Evolutionary conservation across 1,140 invertebrate species (phyloP).

Genomic region (Aphelenchoides fujianensis): DNA sequence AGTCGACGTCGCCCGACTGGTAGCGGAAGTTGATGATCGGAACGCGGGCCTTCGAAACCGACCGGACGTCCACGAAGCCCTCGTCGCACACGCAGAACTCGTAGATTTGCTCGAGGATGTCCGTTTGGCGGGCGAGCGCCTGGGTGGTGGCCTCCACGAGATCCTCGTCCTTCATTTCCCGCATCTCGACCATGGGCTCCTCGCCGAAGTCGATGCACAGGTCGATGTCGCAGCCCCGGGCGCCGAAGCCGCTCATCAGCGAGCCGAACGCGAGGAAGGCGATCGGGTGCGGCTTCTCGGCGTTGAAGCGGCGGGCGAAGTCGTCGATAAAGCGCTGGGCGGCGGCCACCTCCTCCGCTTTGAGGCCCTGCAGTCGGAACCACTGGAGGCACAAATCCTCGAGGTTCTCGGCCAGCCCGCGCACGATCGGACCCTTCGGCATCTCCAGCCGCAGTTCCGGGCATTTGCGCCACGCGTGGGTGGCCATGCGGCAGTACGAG

Average conservation of each 20-base stretch:
- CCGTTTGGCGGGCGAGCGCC: too few relatives aligned
- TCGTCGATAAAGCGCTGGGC: neutral
- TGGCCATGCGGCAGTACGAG: too few relatives aligned
- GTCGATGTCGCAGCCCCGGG: conserved; percentile 24
- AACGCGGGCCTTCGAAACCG: neutral
- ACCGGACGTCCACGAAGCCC: neutral
- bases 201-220: conserved; percentile 18
- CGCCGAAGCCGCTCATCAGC: conserved; percentile 23
- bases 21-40: too few relatives aligned
- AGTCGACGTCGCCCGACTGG: too few relatives aligned
- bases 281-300: neutral
- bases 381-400: neutral
- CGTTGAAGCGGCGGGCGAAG: neutral
- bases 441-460: too few relatives aligned
- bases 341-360: neutral
- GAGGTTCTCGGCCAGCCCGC: neutral
- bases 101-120: neutral
- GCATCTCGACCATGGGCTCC: neutral
- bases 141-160: neutral
- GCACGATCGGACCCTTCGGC: too few relatives aligned
- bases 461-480: neutral
- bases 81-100: neutral
- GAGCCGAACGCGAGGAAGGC: conserved; percentile 22
- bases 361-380: neutral
- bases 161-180: neutral